Evolutionary conservation across 1,140 invertebrate species (phyloP), one percentile per base, ranked within the genome.

Genomic region (Drosophila lini): DNA sequence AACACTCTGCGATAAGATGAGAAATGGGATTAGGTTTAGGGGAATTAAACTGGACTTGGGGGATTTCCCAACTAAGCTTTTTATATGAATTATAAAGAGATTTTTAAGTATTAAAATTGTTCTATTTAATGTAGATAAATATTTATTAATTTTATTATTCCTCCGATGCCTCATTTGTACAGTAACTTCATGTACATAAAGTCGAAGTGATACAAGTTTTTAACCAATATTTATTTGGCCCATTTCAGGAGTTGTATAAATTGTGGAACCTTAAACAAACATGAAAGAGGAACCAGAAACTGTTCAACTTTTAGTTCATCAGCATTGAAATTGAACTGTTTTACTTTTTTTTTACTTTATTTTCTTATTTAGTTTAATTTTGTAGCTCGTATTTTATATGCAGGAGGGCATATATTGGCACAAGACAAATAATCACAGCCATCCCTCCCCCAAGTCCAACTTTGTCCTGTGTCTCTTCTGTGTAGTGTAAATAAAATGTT

Each of bases 381-480:
- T 45, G 47, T 58, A 62, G 53, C 31, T 47, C 16, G 73, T 76
- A 47, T 59, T 76, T 76, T n/a, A 76, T 76, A 76, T 76, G 62
- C 74, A 76, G 73, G 28, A 76, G 36, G 48, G 74, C 73, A 76
- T 55, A 76, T 76, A 76, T 76, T 76, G 74, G 48, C 74, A 76
- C 73, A 76, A 42, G 73, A 60, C 74, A 76, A 76, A 76, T 76
- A 76, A 76, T 68, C 74, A 64, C 42, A 60, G 55, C 16, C 50
- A 36, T 34, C 8, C 5, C 52, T 28, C 22, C 40, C 25, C 67
- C 32, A 69, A 25, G 16, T 16, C 40, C 34, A 53, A 40, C 40
- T 40, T 50, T 44, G 34, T 73, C 38, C 44, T 45, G 34, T 71
- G 36, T 69, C 65, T 32, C 47, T 34, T 41, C 62, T 44, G 36